Evolutionary conservation across 2,888 invertebrate genomes (phyloP).

Genomic region (Chymomyza procnemis): DNA sequence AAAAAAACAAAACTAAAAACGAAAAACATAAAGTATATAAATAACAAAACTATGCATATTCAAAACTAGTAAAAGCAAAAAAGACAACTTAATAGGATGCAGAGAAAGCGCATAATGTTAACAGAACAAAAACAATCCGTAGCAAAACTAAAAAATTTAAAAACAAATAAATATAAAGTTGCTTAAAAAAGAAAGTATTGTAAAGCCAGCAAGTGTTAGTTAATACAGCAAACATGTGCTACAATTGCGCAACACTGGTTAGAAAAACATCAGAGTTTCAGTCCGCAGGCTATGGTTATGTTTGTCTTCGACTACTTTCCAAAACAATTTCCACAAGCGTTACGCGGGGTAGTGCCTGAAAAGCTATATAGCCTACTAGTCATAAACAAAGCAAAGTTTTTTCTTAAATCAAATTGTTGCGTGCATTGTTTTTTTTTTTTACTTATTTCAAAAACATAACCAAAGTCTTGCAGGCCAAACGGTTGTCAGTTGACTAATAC

Average conservation of each 20-base stretch:
- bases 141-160: background rate
- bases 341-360: too few relatives aligned
- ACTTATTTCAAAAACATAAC: background rate
- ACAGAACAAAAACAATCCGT: slow-evolving; percentile 23
- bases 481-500: background rate
- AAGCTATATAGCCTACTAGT: background rate
- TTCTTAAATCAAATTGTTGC: background rate
- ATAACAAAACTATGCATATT: background rate
- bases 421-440: background rate
- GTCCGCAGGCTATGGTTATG: too few relatives aligned
- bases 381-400: background rate
- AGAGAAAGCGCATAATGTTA: background rate
- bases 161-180: background rate
- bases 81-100: background rate
- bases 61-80: background rate
- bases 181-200: background rate
- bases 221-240: background rate
- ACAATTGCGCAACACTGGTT: background rate
- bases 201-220: background rate
- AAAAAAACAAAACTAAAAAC: too few relatives aligned
- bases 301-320: too few relatives aligned
- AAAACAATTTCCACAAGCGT: too few relatives aligned
- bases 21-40: too few relatives aligned
- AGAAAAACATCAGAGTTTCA: too few relatives aligned
- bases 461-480: background rate